These are phyloP conservation scores for Drosophila cognata DNA, from an alignment of 2,888 invertebrate species.

Conservation along the genomic window DNA sequence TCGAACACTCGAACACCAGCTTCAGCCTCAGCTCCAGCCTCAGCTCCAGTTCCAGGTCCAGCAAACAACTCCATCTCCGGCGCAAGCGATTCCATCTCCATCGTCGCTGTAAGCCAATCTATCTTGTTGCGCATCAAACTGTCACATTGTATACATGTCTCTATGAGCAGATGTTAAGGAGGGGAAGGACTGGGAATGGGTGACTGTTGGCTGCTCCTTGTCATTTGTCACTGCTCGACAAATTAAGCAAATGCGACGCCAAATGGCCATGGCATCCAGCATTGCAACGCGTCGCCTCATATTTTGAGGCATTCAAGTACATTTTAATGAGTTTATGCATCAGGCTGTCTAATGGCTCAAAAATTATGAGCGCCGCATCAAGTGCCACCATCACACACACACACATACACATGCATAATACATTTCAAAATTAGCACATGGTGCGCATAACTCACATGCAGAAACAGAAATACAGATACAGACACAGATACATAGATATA, in stretches of 20 bases:
- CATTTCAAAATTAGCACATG: constrained; percentile 53
- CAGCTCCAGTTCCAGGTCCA: constrained; percentile 12
- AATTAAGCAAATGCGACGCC: constrained; percentile 71
- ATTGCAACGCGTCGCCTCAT: constrained; percentile 35
- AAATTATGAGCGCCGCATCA: constrained; percentile 73
- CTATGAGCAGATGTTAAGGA: constrained; percentile 20
- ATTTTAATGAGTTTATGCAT: constrained; percentile 77
- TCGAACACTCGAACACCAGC: constrained; percentile 15
- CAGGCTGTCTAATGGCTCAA: constrained; percentile 78
- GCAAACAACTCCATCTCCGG: neutral
- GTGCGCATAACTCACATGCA: constrained; percentile 49
- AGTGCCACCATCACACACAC: constrained; percentile 32
- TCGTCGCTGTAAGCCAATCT: constrained; percentile 62
- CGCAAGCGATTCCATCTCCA: constrained; percentile 18
- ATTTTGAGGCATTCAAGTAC: constrained; percentile 73
- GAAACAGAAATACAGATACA: constrained; percentile 15
- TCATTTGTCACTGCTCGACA: constrained; percentile 74
- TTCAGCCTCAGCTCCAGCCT: constrained; percentile 17
- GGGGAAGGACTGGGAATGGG: constrained; percentile 12
- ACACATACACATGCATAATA: constrained; percentile 13
- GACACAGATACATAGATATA: constrained; percentile 11
- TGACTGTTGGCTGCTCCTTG: constrained; percentile 54
- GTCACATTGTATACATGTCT: constrained; percentile 67
- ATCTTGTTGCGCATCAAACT: constrained; percentile 76
- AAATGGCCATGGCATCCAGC: constrained; percentile 49